These are phyloP conservation scores for Aplodontia rufa DNA, from an alignment of 2,113 vertebrate species.

Conservation along the genomic window DNA sequence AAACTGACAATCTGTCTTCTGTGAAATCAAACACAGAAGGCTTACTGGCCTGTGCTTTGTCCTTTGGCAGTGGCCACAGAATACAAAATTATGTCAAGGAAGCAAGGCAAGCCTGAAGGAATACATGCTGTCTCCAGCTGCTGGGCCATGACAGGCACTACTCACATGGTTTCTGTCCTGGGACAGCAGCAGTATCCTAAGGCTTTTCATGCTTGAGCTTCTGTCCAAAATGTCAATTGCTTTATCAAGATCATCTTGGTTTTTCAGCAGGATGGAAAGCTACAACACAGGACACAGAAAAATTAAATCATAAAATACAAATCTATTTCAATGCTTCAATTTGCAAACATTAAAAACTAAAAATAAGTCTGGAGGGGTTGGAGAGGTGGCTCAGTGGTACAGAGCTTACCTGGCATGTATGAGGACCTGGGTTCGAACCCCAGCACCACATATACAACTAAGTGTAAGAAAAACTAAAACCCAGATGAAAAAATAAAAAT, in stretches of 20 bases:
- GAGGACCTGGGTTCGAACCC: too few species aligned
- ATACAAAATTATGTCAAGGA: slow-evolving; percentile 22
- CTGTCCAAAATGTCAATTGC: slow-evolving; percentile 95
- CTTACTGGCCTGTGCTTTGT: background rate
- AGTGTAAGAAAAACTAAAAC: too few species aligned
- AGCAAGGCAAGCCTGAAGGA: background rate
- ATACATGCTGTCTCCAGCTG: background rate
- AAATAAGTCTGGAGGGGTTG: too few species aligned
- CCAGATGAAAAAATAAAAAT: too few species aligned
- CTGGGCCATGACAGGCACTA: slow-evolving; percentile 41
- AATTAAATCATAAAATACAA: slow-evolving; percentile 40
- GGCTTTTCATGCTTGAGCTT: slow-evolving; percentile 97
- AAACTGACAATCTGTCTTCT: background rate
- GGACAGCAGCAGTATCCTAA: slow-evolving; percentile 93
- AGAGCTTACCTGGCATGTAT: too few species aligned
- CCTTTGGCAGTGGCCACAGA: background rate
- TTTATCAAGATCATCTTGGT: slow-evolving; percentile 96
- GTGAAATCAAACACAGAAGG: slow-evolving; percentile 50
- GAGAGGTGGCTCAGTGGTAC: too few species aligned
- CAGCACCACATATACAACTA: too few species aligned
- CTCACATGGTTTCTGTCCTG: slow-evolving; percentile 93
- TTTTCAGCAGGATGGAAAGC: slow-evolving; percentile 95
- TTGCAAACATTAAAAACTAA: slow-evolving; percentile 55
- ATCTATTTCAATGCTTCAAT: background rate
- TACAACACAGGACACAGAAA: slow-evolving; percentile 77